Evolutionary conservation across 1,140 invertebrate genomes (phyloP), one percentile per base, ranked within the genome.

Genomic region (Drosophila arizonae): DNA sequence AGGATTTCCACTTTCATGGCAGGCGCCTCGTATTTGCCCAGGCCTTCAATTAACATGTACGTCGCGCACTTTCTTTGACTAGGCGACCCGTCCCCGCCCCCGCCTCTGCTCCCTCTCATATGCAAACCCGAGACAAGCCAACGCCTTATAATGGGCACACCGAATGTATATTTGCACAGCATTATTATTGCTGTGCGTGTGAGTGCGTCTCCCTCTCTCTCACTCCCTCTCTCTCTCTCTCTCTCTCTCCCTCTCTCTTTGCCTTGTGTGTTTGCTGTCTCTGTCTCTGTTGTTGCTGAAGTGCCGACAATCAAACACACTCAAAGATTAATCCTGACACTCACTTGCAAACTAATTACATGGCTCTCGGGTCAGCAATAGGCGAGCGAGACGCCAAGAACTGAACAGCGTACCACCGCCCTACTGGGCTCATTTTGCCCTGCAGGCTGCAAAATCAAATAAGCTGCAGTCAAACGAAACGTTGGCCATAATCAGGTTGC

Each of bases 271-370:
- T 64, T 15, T 41, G 41, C 51, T 9, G 10, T 54, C 15, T 41
- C 50, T 13, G 10, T 41, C 39, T 30, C 28, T 33, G 8, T 33
- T 24, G 6, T 39, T 39, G 46, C 11, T 33, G 79, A 79, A 87
- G 84, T 87, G 82, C 72, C 79, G 63, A 87, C 82, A 87, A 89
- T 88, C 84, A 88, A 84, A 84, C 85, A 88, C 84, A 89, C 84
- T 88, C 77, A 85, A 89, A 89, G 84, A 88, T 88, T 88, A 88
- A 88, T 88, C 77, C 85, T 71, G 84, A 88, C 84, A 88, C 84
- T 84, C 84, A 89, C 84, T 88, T 88, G 81, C 85, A 89, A 88
- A 89, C 84, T 88, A 88, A 88, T 88, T 89, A 88, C 84, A 89
- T 84, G 80, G 71, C 84, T 88, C 84, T 89, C 88, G 84, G 85